Evolutionary conservation across 2,797 vertebrate species (phyloP).

Genomic region (Premnoplex brunnescens): DNA sequence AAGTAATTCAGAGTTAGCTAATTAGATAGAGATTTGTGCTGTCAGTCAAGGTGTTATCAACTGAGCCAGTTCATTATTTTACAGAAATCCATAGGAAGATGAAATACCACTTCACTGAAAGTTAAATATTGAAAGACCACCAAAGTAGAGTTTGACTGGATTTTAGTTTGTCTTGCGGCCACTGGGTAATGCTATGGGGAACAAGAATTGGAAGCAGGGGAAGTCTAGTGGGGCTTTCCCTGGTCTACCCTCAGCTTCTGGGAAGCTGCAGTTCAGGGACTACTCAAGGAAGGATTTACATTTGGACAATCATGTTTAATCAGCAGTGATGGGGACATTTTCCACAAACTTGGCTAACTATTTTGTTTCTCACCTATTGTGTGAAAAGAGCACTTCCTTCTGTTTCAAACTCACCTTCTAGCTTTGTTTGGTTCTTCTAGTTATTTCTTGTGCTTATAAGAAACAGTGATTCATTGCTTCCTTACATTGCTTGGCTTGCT

Average conservation of each 20-base stretch:
- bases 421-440: background rate
- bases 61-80: background rate
- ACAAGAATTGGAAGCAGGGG: background rate
- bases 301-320: background rate
- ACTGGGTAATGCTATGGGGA: background rate
- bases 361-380: background rate
- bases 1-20: background rate
- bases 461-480: constrained; percentile 25
- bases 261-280: background rate
- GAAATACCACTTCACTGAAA: background rate
- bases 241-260: background rate
- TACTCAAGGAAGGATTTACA: background rate
- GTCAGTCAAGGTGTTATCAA: background rate
- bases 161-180: background rate
- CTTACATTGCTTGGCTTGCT: background rate
- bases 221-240: background rate
- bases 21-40: background rate
- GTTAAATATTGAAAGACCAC: background rate
- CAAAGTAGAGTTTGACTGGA: background rate
- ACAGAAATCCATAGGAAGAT: background rate
- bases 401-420: background rate
- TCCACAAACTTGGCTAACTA: background rate
- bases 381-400: constrained; percentile 13
- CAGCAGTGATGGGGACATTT: background rate
- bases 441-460: background rate